Conservation (phyloP, 2,888 invertebrate genomes). For the Pinctada fucata region DNA sequence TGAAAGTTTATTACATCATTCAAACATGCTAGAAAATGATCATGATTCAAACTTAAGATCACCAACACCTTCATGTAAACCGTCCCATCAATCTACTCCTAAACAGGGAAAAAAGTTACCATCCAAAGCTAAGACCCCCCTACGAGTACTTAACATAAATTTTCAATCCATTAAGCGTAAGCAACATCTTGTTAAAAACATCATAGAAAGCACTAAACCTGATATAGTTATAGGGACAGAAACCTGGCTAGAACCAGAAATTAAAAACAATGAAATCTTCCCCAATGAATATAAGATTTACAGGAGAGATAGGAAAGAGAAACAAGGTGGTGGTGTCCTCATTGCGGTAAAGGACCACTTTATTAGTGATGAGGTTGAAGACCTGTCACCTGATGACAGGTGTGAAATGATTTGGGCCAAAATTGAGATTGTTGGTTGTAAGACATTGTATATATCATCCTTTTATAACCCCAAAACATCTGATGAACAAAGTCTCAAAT, state of each 20-base stretch:
- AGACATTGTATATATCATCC: no score
- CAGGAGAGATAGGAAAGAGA: slow-evolving; percentile 15
- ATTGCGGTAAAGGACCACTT: slow-evolving; percentile 19
- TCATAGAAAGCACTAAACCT: slow-evolving; percentile 15
- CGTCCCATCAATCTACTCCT: background rate
- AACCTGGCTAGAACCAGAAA: no score
- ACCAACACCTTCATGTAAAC: background rate
- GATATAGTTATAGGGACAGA: no score
- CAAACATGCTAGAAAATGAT: background rate
- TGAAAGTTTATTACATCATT: background rate
- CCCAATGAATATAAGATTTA: slow-evolving; percentile 2
- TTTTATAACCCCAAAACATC: no score
- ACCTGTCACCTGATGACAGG: slow-evolving; percentile 8
- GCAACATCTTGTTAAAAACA: slow-evolving; percentile 10
- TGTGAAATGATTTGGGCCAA: no score
- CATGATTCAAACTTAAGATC: background rate
- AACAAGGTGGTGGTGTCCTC: slow-evolving; percentile 15
- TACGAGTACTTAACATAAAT: no score
- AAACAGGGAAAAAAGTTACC: background rate
- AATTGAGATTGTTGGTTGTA: no score
- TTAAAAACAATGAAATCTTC: slow-evolving; percentile 18
- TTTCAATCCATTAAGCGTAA: slow-evolving; percentile 26
- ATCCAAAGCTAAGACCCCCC: no score
- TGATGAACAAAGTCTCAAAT: slow-evolving; percentile 20
- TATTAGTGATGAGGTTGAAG: slow-evolving; percentile 21